Conservation (phyloP, 1,140 invertebrate species). For the Ips nitidus region DNA sequence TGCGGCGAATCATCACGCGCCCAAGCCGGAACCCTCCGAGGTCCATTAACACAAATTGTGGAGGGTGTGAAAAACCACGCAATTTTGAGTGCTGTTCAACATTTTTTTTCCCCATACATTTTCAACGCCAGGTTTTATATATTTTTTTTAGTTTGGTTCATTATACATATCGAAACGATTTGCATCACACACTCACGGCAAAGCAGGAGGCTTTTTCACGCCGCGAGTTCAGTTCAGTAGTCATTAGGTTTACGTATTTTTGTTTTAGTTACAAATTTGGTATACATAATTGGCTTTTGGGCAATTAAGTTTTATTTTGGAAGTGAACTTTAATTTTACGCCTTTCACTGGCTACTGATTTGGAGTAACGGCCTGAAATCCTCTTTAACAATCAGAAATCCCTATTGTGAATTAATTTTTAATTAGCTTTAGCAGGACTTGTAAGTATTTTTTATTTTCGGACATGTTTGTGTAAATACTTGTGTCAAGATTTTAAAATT, state of each 20-base stretch:
- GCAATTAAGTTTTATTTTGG: no score
- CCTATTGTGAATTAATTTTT: conserved; percentile 1
- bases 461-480: conserved; percentile 29
- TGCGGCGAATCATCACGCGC: conserved; percentile 65
- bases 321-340: no score
- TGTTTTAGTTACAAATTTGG: no score
- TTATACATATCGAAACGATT: conserved; percentile 50
- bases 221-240: background rate
- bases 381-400: background rate
- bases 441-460: conserved; percentile 25
- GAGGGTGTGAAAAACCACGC: background rate
- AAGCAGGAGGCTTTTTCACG: background rate
- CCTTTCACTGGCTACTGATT: no score
- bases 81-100: no score
- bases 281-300: no score
- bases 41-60: conserved; percentile 55
- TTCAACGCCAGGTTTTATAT: conserved; percentile 8
- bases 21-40: conserved; percentile 61
- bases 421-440: conserved; percentile 10
- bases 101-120: background rate
- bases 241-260: background rate
- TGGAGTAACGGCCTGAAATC: background rate
- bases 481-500: conserved; percentile 25
- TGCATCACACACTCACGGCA: conserved; percentile 42
- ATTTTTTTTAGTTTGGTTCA: conserved; percentile 31